Evolutionary conservation across 2,113 vertebrate species (phyloP), one percentile per base, ranked within the genome.

Genomic region (Elaphurus davidianus): DNA sequence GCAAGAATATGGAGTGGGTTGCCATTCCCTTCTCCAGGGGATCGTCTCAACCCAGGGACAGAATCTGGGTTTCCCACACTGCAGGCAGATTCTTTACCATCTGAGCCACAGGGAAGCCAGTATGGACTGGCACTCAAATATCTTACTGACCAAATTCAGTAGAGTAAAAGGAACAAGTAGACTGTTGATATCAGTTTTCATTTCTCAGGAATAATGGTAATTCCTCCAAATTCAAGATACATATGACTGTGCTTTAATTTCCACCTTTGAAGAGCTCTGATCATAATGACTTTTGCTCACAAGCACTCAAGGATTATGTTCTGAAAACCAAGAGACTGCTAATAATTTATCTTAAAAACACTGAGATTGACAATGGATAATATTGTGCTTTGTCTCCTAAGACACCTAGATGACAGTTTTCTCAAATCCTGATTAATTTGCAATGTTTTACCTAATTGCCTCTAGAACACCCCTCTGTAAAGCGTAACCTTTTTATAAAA

Each of bases 191-290:
- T 76, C 16, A 33, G 36, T 91, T 96, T 93, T 36, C 4, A 33
- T 74, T 97, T 95, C 91, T 96, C 47, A 60, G 47, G 43, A 93
- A 87, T 40, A 90, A n/a, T 50, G 62, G 60, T 84, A 64, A 94
- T 47, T 43, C 45, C 45, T 91, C 50, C 59, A 55, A 93, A 96
- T 60, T 93, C 71, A 92, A 96, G 55, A 86, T n/a, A 67, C 33
- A 74, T 25, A 47, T 40, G 27, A 89, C 45, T 54, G n/a, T 85
- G 19, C 21, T 87, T 81, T 84, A 95, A 97, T 81, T 33, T 40
- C 47, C 50, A 17, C 23, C 36, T n/a, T 81, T 59, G 33, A 81
- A 60, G 33, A n/a, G 23, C 28, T 94, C 57, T n/a, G 27, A 90
- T 50, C 47, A 91, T 43, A 93, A 91, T 79, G 36, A 91, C 43